Percentiles rank a stretch among this genome's conserved stretches.
These are phyloP conservation scores for Spinus pinus DNA, from an alignment of 2,797 vertebrate genomes.

Conservation along the genomic window DNA sequence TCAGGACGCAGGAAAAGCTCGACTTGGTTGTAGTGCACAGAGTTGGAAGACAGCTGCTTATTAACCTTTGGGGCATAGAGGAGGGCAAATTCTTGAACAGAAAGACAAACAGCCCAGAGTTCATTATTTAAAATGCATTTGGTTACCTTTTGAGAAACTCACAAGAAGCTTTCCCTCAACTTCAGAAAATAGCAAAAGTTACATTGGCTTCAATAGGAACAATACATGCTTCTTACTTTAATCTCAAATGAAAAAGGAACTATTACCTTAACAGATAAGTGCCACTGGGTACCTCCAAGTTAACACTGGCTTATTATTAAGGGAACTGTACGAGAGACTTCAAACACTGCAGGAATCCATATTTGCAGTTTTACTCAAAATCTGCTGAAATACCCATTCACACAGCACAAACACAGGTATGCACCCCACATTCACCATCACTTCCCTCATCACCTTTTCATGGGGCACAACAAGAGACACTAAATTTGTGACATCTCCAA, in stretches of 20 bases:
- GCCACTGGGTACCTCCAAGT: neutral
- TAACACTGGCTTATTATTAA: neutral
- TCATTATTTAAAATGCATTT: neutral
- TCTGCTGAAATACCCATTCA: neutral
- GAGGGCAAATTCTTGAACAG: neutral
- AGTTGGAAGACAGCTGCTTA: neutral
- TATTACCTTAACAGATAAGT: neutral
- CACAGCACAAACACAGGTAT: neutral
- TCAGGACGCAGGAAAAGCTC: neutral
- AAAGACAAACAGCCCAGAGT: neutral
- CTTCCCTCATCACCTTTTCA: neutral
- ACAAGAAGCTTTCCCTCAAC: neutral
- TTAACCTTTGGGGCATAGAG: neutral
- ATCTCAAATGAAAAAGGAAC: neutral
- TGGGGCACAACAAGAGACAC: neutral
- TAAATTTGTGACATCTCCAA: neutral
- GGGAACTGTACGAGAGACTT: neutral
- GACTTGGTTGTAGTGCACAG: neutral
- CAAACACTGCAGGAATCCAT: neutral
- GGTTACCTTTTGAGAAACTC: neutral
- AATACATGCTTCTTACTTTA: neutral
- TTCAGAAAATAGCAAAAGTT: neutral
- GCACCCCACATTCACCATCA: fast-evolving
- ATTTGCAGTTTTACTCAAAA: neutral
- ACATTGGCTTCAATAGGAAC: neutral